These are phyloP conservation scores for Tenebrio molitor DNA, from an alignment of 1,140 invertebrate genomes.

Conservation along the genomic window DNA sequence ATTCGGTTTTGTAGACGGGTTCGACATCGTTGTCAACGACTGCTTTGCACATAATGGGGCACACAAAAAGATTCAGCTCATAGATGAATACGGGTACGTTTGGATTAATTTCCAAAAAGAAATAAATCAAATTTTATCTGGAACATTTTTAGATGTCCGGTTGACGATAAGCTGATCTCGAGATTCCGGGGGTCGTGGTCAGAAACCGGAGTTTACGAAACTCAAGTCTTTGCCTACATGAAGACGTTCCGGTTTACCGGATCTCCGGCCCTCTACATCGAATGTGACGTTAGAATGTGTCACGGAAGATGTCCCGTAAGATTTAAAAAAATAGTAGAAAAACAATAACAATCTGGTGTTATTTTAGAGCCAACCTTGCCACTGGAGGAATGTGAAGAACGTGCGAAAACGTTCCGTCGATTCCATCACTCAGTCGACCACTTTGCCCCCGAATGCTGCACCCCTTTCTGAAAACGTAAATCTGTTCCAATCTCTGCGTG, in stretches of 20 bases:
- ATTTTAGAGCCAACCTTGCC: slow-evolving; percentile 88
- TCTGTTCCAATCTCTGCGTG: slow-evolving; percentile 88
- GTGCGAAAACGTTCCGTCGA: slow-evolving; percentile 76
- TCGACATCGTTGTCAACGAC: slow-evolving; percentile 96
- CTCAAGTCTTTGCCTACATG: slow-evolving; percentile 95
- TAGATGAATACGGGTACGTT: slow-evolving; percentile 90
- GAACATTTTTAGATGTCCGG: slow-evolving; percentile 79
- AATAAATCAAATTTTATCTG: neutral
- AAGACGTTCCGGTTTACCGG: slow-evolving; percentile 96
- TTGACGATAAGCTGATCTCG: slow-evolving; percentile 93
- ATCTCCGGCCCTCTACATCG: slow-evolving; percentile 92
- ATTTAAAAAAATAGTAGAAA: neutral
- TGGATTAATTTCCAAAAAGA: neutral
- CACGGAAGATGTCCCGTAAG: slow-evolving; percentile 93
- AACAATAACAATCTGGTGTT: neutral
- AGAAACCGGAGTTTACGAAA: slow-evolving; percentile 90
- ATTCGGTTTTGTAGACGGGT: slow-evolving; percentile 80
- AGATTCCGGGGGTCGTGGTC: slow-evolving; percentile 94
- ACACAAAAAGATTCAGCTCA: slow-evolving; percentile 90
- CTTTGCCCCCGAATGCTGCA: slow-evolving; percentile 60
- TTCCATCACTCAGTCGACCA: slow-evolving; percentile 53
- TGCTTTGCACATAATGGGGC: slow-evolving; percentile 95
- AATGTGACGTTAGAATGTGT: slow-evolving; percentile 96
- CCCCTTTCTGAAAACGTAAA: slow-evolving; percentile 88
- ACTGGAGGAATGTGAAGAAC: slow-evolving; percentile 90